Evolutionary conservation across 2,113 vertebrate species (phyloP).

Genomic region (Chlamydotis undulata): DNA sequence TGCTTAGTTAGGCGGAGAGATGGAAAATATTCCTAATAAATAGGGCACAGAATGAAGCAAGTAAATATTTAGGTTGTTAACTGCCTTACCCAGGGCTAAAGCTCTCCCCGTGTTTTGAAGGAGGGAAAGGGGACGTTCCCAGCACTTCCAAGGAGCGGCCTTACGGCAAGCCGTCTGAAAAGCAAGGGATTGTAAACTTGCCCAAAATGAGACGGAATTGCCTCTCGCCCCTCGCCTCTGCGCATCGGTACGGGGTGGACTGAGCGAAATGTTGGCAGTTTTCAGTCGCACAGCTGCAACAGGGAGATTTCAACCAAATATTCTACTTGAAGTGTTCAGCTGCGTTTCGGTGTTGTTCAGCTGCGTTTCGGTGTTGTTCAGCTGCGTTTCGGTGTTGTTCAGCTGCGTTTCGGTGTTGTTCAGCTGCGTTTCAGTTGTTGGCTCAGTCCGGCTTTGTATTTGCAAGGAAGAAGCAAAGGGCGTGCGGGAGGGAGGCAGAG

Average conservation of each 20-base stretch:
- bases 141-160: neutral
- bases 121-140: neutral
- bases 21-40: slow-evolving; percentile 34
- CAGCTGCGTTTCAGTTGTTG: no score
- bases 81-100: neutral
- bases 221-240: neutral
- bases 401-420: no score
- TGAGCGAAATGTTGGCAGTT: accelerated
- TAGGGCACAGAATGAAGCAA: neutral
- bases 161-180: neutral
- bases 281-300: no score
- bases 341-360: no score
- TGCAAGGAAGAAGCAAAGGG: neutral
- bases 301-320: neutral
- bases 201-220: neutral
- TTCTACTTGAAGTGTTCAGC: no score
- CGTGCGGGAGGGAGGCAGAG: neutral
- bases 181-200: neutral
- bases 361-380: no score
- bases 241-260: neutral
- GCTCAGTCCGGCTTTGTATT: neutral
- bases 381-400: no score
- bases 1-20: neutral
- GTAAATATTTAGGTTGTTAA: slow-evolving; percentile 37
- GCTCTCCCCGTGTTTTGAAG: neutral